These are phyloP conservation scores for Eulemur rubriventer DNA, from an alignment of 2,797 vertebrate species.

Conservation along the genomic window DNA sequence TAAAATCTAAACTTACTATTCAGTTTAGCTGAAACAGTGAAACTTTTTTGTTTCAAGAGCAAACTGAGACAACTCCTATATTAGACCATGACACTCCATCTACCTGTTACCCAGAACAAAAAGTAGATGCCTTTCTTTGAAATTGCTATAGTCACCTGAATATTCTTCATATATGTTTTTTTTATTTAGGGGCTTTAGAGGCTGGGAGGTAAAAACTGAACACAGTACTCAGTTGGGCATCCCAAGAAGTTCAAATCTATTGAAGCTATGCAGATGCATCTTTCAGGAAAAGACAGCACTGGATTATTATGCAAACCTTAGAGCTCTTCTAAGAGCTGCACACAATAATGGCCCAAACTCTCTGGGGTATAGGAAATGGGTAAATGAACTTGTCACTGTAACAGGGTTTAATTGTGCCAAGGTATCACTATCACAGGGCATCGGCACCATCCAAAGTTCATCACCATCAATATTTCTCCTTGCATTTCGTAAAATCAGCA, in stretches of 20 bases:
- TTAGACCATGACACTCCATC: not conserved
- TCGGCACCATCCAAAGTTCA: not conserved
- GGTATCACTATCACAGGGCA: not conserved
- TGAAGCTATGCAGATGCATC: not conserved
- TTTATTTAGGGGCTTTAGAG: not conserved
- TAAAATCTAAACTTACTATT: conserved; percentile 17
- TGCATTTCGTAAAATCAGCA: not conserved
- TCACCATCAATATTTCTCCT: not conserved
- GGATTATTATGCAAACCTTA: not conserved
- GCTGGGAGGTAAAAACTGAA: not conserved
- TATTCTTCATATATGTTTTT: not conserved
- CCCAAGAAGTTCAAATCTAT: not conserved
- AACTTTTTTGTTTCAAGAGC: conserved; percentile 1
- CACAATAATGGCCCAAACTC: not conserved
- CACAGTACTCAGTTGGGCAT: not conserved
- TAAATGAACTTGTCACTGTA: not conserved
- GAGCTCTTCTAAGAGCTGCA: not conserved
- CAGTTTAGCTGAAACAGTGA: not conserved
- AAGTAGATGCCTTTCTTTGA: not conserved
- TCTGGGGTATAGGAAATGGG: not conserved
- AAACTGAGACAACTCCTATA: not conserved
- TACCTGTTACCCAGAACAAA: not conserved
- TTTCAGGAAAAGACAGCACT: not conserved
- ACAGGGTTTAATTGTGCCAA: not conserved
- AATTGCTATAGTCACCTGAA: not conserved